Base-by-base conservation (phyloP, 2,888 invertebrate species). In the Lasioglossum zephyrum region DNA sequence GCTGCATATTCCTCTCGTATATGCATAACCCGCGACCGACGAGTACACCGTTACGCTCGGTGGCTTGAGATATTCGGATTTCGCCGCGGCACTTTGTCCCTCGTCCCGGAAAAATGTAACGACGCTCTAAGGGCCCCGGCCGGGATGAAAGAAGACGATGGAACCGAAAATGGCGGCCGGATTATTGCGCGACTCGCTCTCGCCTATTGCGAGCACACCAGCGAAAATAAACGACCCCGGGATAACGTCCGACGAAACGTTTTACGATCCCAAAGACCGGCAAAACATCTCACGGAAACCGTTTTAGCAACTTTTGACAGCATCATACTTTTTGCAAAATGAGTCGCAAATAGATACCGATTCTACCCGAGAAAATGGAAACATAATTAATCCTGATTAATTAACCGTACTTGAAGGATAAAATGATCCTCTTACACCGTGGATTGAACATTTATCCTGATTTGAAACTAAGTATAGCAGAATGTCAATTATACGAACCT, bases 11-110 rank as follows among this genome's bases (percentile, higher is more conserved):
- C 78, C 69, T 22, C 36, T 79, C 75, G n/a, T 85, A 70, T 77
- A 89, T 85, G 88, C 87, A 89, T 83, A 86, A 81, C 78, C 73
- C 82, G 85, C 82, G 82, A 79, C 70, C 85, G 69, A 66, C 87
- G 81, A 82, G 83, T 74, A 79, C 41, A 70, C 79, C 85, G 83
- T 81, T 88, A 79, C 81, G 79, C 83, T 82, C 36, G 74, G 82
- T 79, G 81, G 77, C 88, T 77, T 75, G 81, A 88, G 88, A 85
- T 88, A 88, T 88, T 88, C 88, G 85, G 88, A 88, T 88, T 88
- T 88, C 85, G 76, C 85, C 73, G 69, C 80, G 81, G 72, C 85
- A 83, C 82, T 87, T 88, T 88, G 88, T 87, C 85, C 85, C 82
- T 77, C 82, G 74, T 76, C 73, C 75, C 82, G 75, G 81, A 82